Evolutionary conservation across 1,140 invertebrate species (phyloP).

Genomic region (Eupeodes corollae): DNA sequence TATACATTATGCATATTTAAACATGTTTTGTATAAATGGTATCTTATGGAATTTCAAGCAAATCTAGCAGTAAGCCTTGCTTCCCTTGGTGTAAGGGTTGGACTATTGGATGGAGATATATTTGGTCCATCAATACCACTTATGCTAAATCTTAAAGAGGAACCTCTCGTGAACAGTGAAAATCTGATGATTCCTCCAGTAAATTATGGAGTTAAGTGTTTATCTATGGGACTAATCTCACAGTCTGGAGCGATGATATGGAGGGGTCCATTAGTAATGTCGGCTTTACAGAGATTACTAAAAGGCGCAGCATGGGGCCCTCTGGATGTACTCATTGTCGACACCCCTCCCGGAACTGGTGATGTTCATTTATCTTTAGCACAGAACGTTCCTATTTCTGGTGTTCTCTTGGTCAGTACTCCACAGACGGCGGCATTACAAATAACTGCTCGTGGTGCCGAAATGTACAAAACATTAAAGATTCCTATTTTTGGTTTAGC

Average conservation of each 20-base stretch:
- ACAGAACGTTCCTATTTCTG: constrained; percentile 73
- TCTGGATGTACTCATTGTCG: constrained; percentile 71
- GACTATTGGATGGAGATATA: constrained; percentile 79
- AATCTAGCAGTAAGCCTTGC: constrained; percentile 61
- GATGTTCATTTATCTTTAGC: constrained; percentile 79
- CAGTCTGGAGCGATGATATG: constrained; percentile 71
- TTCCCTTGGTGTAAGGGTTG: constrained; percentile 47
- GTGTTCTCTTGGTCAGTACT: constrained; percentile 72
- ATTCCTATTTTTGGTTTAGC: constrained; percentile 72
- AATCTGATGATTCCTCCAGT: constrained; percentile 74
- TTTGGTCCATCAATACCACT: constrained; percentile 81
- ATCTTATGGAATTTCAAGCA: constrained; percentile 40
- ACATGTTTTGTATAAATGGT: neutral
- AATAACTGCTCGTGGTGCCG: constrained; percentile 65
- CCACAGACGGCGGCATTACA: constrained; percentile 72
- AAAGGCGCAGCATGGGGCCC: constrained; percentile 71
- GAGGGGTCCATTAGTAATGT: constrained; percentile 91
- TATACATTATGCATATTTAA: neutral
- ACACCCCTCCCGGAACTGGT: constrained; percentile 86
- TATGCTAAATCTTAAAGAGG: constrained; percentile 79
- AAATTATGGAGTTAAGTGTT: constrained; percentile 88
- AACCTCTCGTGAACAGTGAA: constrained; percentile 59
- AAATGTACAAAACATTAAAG: constrained; percentile 69
- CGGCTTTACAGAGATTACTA: constrained; percentile 72
- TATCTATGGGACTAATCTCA: constrained; percentile 86